Percentiles rank a stretch among this genome's conserved stretches.
Conservation (phyloP, 2,797 vertebrate species). For the Neoniphon sammara region DNA sequence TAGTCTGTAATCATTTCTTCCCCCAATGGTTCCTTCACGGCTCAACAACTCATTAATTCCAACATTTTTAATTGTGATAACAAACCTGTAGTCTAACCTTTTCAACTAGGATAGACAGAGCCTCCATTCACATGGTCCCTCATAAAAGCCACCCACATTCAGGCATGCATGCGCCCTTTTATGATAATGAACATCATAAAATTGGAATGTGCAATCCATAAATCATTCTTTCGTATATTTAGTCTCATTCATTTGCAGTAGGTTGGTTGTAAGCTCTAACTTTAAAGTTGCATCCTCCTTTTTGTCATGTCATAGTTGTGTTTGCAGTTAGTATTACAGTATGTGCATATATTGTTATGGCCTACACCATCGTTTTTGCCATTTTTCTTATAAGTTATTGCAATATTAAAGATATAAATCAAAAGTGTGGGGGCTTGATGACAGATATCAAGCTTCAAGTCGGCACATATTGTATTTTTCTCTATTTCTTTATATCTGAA, state of each 20-base stretch:
- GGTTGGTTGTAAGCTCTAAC: too few relatives aligned
- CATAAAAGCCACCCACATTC: conserved; percentile 42
- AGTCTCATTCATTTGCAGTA: too few relatives aligned
- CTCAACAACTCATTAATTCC: conserved; percentile 54
- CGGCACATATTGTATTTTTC: neutral
- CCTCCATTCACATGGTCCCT: conserved; percentile 54
- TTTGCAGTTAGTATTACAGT: neutral
- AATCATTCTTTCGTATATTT: too few relatives aligned
- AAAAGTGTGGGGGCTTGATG: neutral
- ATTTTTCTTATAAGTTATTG: conserved; percentile 13
- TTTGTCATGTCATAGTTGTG: neutral
- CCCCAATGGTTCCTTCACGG: neutral
- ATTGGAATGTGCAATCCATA: neutral
- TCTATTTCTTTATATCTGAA: too few relatives aligned
- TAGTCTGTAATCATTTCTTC: conserved; percentile 26
- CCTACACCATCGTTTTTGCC: neutral
- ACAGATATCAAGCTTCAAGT: neutral
- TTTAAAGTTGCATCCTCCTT: too few relatives aligned
- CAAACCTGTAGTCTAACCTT: conserved; percentile 63
- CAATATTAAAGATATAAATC: neutral
- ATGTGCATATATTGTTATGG: neutral
- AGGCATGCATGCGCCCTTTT: conserved; percentile 27
- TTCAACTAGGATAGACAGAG: conserved; percentile 39
- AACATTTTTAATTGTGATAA: conserved; percentile 41
- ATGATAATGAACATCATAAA: conserved; percentile 44